These are phyloP conservation scores for Glyptemys insculpta DNA, from an alignment of 2,797 vertebrate species.

Conservation along the genomic window DNA sequence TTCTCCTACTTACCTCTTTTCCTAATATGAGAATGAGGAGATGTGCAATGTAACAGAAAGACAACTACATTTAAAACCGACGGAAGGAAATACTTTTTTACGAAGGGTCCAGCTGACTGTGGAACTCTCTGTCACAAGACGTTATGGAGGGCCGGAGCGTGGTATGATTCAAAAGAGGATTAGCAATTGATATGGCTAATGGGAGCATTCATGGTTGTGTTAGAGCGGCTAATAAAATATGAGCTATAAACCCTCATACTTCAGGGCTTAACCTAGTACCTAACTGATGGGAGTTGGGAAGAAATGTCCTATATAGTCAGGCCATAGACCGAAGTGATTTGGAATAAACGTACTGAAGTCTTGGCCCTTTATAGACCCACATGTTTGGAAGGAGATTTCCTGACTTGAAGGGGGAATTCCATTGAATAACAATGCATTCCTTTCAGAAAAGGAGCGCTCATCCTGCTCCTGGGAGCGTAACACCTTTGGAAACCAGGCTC, in stretches of 20 bases:
- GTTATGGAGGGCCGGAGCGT: neutral
- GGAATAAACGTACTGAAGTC: neutral
- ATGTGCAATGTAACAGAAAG: neutral
- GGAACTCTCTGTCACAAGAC: neutral
- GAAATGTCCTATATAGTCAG: neutral
- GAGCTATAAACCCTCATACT: neutral
- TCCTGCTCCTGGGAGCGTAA: too few species aligned
- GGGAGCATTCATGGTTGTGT: neutral
- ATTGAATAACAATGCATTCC: neutral
- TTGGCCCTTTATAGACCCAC: neutral
- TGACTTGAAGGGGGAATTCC: neutral
- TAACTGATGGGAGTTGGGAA: neutral
- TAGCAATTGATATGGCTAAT: neutral
- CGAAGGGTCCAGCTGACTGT: neutral
- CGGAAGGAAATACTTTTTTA: neutral
- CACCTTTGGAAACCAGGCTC: neutral
- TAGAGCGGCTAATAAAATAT: neutral
- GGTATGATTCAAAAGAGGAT: neutral
- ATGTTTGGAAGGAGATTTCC: neutral
- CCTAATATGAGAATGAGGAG: neutral
- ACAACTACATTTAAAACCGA: neutral
- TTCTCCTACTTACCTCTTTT: neutral
- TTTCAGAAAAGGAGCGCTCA: neutral
- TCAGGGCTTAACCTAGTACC: neutral
- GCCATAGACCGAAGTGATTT: neutral